These are phyloP conservation scores for Epirrita christyi DNA, from an alignment of 2,888 invertebrate genomes.

Conservation along the genomic window DNA sequence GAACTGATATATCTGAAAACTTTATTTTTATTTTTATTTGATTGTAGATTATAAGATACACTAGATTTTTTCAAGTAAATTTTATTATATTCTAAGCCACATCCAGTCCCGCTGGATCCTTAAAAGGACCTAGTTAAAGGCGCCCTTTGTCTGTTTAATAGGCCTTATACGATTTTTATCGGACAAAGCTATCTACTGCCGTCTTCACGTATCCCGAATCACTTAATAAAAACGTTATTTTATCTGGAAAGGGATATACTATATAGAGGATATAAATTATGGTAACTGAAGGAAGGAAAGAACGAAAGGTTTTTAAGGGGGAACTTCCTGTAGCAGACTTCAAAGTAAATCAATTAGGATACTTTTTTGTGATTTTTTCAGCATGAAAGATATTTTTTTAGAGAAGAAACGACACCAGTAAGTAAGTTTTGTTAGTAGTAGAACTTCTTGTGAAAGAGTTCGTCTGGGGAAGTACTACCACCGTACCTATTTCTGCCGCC, in stretches of 20 bases:
- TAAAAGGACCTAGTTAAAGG: constrained; percentile 20
- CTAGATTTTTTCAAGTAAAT: not conserved
- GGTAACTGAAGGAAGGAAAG: constrained; percentile 10
- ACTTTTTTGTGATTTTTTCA: too few species aligned
- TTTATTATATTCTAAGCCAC: not conserved
- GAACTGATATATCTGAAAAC: too few species aligned
- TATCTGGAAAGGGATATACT: constrained; percentile 7
- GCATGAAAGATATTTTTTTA: too few species aligned
- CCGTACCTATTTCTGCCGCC: too few species aligned
- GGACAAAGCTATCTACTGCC: constrained; percentile 5
- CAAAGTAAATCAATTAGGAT: too few species aligned
- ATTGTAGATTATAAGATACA: too few species aligned
- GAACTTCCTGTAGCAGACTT: not conserved
- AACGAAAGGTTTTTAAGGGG: not conserved
- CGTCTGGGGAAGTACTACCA: too few species aligned
- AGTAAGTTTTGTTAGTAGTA: too few species aligned
- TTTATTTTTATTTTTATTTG: too few species aligned
- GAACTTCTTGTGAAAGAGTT: too few species aligned
- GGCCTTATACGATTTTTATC: constrained; percentile 33
- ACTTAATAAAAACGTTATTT: constrained; percentile 25
- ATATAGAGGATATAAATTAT: constrained; percentile 13
- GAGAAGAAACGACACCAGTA: too few species aligned
- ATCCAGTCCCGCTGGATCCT: constrained; percentile 25
- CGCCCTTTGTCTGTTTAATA: constrained; percentile 41
- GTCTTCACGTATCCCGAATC: constrained; percentile 24